A percentile compares a stretch with the other conserved stretches of the same genome.
These are phyloP conservation scores for Heterotis niloticus DNA, from an alignment of 2,113 vertebrate species.

Conservation along the genomic window DNA sequence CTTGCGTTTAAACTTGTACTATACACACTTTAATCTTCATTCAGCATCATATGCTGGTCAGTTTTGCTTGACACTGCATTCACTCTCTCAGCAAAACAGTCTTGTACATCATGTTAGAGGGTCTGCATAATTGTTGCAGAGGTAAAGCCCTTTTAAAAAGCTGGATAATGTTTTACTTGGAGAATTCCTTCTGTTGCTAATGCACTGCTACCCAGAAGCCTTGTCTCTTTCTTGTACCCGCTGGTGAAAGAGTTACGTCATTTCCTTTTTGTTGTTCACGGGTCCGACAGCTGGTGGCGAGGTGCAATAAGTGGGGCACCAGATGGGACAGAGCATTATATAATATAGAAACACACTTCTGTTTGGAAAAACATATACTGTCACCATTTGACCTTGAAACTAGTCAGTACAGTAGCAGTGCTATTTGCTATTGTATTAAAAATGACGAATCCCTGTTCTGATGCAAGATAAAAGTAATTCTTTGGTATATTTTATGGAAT, in stretches of 20 bases:
- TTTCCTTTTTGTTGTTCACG: neutral
- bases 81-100: neutral
- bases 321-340: constrained; percentile 1
- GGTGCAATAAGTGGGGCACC: neutral
- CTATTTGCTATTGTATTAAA: neutral
- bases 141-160: neutral
- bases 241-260: neutral
- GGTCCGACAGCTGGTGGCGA: constrained; percentile 1
- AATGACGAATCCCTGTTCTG: neutral
- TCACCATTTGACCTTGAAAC: neutral
- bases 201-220: neutral
- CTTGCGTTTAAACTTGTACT: no score
- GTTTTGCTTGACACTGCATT: no score
- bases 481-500: neutral
- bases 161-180: neutral
- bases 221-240: no score
- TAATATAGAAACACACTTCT: neutral
- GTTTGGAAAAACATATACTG: constrained; percentile 10
- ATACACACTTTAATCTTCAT: no score
- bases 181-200: neutral
- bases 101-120: neutral
- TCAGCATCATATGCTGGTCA: no score
- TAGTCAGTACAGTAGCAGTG: neutral
- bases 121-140: neutral
- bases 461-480: neutral